A percentile compares a stretch with the other conserved stretches of the same genome.
phyloP scores from a whole-genome alignment of 2,888 invertebrate species.

The Cotesia congregata region DNA sequence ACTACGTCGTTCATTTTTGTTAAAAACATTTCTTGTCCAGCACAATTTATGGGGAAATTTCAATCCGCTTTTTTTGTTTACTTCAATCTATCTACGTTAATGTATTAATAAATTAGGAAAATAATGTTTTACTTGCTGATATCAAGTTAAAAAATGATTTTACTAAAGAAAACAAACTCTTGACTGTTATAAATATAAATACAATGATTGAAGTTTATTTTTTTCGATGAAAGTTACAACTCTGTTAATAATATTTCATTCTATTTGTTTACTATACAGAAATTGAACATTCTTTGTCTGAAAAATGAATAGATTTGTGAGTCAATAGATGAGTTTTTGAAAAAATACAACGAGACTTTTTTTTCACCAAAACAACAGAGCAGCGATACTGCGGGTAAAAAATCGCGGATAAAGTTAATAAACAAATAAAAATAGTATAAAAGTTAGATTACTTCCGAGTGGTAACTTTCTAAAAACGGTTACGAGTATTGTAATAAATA shows the following conservation, averaged over 20 bases:
- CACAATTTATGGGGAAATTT: background rate
- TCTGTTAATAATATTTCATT: too few relatives aligned
- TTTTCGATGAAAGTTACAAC: too few relatives aligned
- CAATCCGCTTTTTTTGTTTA: background rate
- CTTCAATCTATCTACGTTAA: background rate
- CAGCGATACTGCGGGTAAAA: background rate
- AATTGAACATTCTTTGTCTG: background rate
- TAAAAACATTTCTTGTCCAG: background rate
- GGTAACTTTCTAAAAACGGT: constrained; percentile 20
- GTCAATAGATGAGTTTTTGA: background rate
- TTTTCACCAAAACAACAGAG: background rate
- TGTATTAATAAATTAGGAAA: too few relatives aligned
- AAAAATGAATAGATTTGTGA: background rate
- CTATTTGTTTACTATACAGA: too few relatives aligned
- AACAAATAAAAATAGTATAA: background rate
- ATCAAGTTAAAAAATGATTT: too few relatives aligned
- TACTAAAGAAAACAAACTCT: too few relatives aligned
- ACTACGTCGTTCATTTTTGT: background rate
- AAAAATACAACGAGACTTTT: background rate
- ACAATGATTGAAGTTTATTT: too few relatives aligned
- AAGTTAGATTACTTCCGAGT: constrained; percentile 32
- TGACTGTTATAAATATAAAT: too few relatives aligned
- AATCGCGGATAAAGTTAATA: background rate
- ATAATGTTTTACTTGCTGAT: too few relatives aligned
- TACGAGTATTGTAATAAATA: constrained; percentile 31